Evolutionary conservation across 1,140 invertebrate genomes (phyloP).

Genomic region (Leptinotarsa lineolata): DNA sequence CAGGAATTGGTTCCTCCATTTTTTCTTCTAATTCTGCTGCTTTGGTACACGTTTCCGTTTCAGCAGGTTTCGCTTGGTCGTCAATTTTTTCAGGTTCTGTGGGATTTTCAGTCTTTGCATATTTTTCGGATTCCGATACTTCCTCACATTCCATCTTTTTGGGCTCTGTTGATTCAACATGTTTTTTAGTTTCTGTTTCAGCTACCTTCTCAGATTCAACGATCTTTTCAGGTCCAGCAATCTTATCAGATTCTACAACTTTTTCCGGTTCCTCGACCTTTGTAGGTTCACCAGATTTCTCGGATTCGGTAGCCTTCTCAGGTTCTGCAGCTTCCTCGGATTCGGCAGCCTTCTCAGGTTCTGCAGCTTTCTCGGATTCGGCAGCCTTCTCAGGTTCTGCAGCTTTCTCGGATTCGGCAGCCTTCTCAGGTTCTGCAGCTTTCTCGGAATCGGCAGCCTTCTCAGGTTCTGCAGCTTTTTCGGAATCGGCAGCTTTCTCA

Average conservation of each 20-base stretch:
- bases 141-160: background rate
- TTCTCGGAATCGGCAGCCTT: background rate
- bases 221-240: background rate
- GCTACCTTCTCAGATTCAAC: background rate
- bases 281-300: background rate
- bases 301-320: background rate
- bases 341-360: background rate
- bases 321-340: background rate
- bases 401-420: background rate
- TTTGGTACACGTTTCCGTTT: conserved; percentile 11
- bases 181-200: background rate
- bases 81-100: background rate
- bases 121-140: conserved; percentile 18
- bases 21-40: background rate
- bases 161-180: background rate
- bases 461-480: background rate
- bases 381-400: background rate
- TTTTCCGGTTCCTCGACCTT: background rate
- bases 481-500: background rate
- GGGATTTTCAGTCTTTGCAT: conserved; percentile 17
- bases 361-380: background rate
- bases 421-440: background rate
- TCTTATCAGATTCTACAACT: background rate
- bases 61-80: conserved; percentile 10
- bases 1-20: conserved; percentile 20